phyloP scores from a whole-genome alignment of 2,113 vertebrate genomes.

The Fregata magnificens region DNA sequence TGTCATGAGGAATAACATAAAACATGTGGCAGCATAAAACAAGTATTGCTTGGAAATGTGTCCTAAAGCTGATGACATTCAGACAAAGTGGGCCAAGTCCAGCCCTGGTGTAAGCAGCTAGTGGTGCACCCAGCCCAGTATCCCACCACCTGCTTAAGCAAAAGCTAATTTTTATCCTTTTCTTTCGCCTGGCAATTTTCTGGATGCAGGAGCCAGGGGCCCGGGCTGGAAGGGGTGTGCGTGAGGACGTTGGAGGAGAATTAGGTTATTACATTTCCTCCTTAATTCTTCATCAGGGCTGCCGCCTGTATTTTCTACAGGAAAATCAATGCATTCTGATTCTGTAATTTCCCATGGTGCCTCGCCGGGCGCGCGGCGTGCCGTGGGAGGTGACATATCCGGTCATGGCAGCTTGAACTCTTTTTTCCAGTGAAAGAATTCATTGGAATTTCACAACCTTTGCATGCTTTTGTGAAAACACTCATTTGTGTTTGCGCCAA shows the following conservation, averaged over 20 bases:
- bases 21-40: background rate
- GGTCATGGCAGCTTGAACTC: constrained; percentile 81
- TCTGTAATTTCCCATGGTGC: constrained; percentile 95
- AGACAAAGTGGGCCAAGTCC: background rate
- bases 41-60: background rate
- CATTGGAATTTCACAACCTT: constrained; percentile 87
- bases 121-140: background rate
- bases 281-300: constrained; percentile 79
- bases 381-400: constrained; percentile 88
- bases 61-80: background rate
- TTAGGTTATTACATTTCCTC: constrained; percentile 74
- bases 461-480: constrained; percentile 84
- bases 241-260: constrained; percentile 61
- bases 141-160: background rate
- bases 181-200: background rate
- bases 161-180: background rate
- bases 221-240: background rate
- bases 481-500: constrained; percentile 93
- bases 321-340: constrained; percentile 93
- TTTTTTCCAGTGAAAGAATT: constrained; percentile 75
- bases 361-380: constrained; percentile 73
- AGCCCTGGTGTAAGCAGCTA: background rate
- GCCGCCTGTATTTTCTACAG: constrained; percentile 69
- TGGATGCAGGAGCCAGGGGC: background rate
- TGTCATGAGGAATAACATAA: background rate